A percentile compares a stretch with the other conserved stretches of the same genome.
Evolutionary conservation across 30 jellyfish, hydroid and myxozoan genomes (phyloP).

Genomic region (Hydra vulgaris): DNA sequence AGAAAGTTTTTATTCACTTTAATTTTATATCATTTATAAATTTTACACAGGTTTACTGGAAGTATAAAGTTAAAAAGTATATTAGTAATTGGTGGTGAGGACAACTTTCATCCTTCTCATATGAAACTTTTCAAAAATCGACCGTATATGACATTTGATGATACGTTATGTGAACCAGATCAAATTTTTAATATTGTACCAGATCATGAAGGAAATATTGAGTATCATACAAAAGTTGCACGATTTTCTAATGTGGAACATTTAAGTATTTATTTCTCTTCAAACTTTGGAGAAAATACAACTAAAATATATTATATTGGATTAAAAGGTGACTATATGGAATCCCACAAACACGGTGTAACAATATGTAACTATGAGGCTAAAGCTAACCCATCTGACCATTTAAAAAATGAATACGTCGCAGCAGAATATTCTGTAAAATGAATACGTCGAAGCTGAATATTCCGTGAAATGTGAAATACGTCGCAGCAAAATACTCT

Average conservation of each 20-base stretch:
- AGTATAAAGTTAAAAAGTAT: constrained; percentile 69
- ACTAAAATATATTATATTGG: constrained; percentile 76
- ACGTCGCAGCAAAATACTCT: too few species aligned
- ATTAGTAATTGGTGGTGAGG: constrained; percentile 85
- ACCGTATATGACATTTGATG: constrained; percentile 95
- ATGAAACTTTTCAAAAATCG: constrained; percentile 74
- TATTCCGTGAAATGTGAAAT: too few species aligned
- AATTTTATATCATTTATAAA: too few species aligned
- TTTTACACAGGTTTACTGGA: constrained; percentile 86
- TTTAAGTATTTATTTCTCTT: constrained; percentile 66
- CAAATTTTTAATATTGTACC: constrained; percentile 81
- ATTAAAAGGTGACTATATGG: constrained; percentile 71
- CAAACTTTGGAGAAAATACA: constrained; percentile 73
- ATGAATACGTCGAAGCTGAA: too few species aligned
- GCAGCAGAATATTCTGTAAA: not conserved
- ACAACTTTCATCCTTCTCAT: constrained; percentile 69
- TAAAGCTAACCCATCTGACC: constrained; percentile 88
- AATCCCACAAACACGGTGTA: constrained; percentile 96
- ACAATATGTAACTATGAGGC: constrained; percentile 94
- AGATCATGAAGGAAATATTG: constrained; percentile 78
- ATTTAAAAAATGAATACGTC: not conserved
- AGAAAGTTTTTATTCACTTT: too few species aligned
- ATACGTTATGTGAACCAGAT: constrained; percentile 56
- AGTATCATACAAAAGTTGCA: constrained; percentile 62
- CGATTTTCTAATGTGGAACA: constrained; percentile 76